Percentiles rank a stretch among this genome's conserved stretches.
Evolutionary conservation across 2,113 vertebrate genomes (phyloP).

Genomic region (Erythrocercus mccallii): DNA sequence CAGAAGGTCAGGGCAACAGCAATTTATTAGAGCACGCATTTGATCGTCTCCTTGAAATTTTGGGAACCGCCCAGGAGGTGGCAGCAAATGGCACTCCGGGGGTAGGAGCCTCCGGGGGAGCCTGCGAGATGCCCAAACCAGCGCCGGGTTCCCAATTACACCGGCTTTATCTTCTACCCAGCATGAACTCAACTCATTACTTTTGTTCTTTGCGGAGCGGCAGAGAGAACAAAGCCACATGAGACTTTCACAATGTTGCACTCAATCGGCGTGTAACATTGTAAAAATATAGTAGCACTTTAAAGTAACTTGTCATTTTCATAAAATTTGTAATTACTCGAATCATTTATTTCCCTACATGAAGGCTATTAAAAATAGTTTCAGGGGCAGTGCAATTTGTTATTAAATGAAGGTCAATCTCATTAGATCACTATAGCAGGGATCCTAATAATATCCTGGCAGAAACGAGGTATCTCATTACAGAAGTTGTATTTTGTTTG

Average conservation of each 20-base stretch:
- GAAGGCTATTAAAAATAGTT: conserved; percentile 36
- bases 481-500: conserved; percentile 35
- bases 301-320: neutral
- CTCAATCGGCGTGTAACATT: neutral
- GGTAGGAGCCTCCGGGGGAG: neutral
- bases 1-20: neutral
- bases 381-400: conserved; percentile 21
- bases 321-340: neutral
- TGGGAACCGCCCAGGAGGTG: neutral
- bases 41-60: neutral
- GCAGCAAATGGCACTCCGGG: conserved; percentile 4
- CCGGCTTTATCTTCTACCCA: neutral
- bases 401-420: conserved; percentile 52
- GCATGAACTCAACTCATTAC: neutral
- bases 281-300: neutral
- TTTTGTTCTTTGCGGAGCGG: neutral
- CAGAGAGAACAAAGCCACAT: neutral
- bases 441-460: conserved; percentile 23
- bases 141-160: fast-evolving
- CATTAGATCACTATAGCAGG: conserved; percentile 14
- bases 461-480: conserved; percentile 42
- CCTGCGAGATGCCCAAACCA: neutral
- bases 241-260: neutral
- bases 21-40: neutral
- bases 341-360: neutral